Evolutionary conservation across 2,113 vertebrate genomes (phyloP).

Genomic region (Monarcha castaneiventris): DNA sequence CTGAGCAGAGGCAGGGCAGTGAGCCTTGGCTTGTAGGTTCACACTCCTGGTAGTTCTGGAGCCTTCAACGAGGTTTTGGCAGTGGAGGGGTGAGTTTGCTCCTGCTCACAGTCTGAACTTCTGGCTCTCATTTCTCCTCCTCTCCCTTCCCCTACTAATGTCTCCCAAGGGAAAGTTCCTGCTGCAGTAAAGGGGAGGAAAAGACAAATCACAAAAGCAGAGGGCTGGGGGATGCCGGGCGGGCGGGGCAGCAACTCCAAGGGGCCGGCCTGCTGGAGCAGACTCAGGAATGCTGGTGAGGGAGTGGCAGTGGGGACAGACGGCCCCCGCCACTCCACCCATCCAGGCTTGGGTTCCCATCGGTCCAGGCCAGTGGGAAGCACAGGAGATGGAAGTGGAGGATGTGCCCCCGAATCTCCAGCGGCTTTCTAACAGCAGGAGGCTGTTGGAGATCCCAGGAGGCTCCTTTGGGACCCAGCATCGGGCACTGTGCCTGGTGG

Average conservation of each 20-base stretch:
- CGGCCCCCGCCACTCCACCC: rapidly evolving
- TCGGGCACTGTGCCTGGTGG: not conserved
- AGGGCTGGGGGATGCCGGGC: not conserved
- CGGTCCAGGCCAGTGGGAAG: not conserved
- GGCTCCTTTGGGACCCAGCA: not conserved
- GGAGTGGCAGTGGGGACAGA: not conserved
- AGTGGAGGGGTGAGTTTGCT: rapidly evolving
- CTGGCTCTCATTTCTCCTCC: not conserved
- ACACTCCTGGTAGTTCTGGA: not conserved
- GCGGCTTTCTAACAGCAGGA: not conserved
- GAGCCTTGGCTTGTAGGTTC: not conserved
- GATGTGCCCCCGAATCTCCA: not conserved
- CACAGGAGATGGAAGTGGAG: not conserved
- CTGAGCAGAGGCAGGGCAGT: not conserved
- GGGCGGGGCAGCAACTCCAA: not conserved
- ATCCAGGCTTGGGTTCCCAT: not conserved
- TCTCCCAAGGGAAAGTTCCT: not conserved
- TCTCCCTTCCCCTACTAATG: not conserved
- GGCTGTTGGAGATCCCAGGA: not conserved
- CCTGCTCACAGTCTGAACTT: not conserved
- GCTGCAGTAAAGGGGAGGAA: not conserved
- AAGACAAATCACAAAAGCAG: not conserved
- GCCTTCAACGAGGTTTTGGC: not conserved
- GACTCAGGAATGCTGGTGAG: not conserved
- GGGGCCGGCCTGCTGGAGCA: rapidly evolving